Evolutionary conservation across 2,888 invertebrate species (phyloP).

Genomic region (Xiphydria camelus): DNA sequence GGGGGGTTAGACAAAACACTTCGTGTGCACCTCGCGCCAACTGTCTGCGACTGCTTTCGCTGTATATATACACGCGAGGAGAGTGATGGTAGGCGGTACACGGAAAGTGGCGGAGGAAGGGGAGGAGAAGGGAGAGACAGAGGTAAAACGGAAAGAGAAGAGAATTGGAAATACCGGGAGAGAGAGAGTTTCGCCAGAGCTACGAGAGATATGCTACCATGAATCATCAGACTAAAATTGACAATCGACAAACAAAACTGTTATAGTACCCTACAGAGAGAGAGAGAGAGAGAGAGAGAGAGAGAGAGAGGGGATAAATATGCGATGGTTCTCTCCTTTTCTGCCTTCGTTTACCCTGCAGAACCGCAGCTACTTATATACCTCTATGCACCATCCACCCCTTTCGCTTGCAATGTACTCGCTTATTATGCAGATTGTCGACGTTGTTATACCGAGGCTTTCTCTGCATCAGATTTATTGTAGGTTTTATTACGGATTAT

Average conservation of each 20-base stretch:
- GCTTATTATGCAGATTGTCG: constrained; percentile 41
- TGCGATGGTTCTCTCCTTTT: too few relatives aligned
- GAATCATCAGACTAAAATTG: constrained; percentile 29
- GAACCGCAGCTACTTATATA: too few relatives aligned
- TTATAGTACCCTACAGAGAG: constrained; percentile 7
- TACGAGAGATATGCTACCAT: constrained; percentile 14
- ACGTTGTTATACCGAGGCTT: too few relatives aligned
- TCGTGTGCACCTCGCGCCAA: too few relatives aligned
- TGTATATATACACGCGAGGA: too few relatives aligned
- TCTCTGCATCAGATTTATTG: too few relatives aligned
- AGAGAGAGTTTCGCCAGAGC: neutral
- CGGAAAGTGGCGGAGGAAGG: too few relatives aligned
- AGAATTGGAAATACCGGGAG: too few relatives aligned
- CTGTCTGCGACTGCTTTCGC: too few relatives aligned
- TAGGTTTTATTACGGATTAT: too few relatives aligned
- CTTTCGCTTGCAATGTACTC: constrained; percentile 14
- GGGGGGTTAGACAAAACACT: neutral
- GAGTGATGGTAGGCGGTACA: neutral
- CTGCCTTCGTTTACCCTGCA: too few relatives aligned
- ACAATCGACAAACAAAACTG: constrained; percentile 30
- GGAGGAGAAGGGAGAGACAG: neutral
- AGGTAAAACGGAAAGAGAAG: constrained; percentile 5
- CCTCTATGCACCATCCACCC: constrained; percentile 14
- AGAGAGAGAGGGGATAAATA: neutral
- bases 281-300: neutral